Percentiles rank a stretch among this genome's conserved stretches.
phyloP scores from a whole-genome alignment of 2,113 vertebrate genomes.

The Cacatua alba region DNA sequence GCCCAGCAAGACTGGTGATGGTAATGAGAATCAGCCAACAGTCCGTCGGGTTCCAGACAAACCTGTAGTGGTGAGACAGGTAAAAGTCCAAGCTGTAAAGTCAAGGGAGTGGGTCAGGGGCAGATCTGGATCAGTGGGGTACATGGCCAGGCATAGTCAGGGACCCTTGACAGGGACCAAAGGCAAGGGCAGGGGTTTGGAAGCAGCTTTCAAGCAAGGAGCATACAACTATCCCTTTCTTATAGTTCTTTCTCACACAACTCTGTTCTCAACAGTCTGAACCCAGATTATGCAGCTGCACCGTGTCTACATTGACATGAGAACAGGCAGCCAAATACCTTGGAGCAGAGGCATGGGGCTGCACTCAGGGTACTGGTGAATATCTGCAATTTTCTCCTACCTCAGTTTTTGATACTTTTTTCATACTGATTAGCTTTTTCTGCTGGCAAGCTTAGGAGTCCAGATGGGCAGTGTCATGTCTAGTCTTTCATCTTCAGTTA shows the following conservation, averaged over 20 bases:
- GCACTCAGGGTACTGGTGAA: background rate
- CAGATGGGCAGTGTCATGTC: background rate
- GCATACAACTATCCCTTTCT: background rate
- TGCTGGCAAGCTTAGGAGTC: background rate
- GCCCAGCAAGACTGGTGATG: background rate
- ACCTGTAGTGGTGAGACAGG: background rate
- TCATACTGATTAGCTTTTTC: background rate
- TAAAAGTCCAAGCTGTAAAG: background rate
- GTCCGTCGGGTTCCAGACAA: background rate
- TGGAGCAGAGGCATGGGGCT: background rate
- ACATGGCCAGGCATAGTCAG: background rate
- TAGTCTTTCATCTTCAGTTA: background rate
- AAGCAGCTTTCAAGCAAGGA: background rate
- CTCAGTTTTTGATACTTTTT: background rate
- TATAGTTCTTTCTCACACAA: background rate
- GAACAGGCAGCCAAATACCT: background rate
- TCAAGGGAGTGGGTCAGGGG: background rate
- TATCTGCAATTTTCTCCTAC: background rate
- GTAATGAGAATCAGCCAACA: background rate
- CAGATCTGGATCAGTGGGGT: background rate
- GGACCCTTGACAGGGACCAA: background rate
- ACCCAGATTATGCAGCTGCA: background rate
- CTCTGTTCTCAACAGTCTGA: background rate
- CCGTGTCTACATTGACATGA: rapidly evolving
- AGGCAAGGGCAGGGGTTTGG: background rate